Evolutionary conservation across 92 coral and sea anemone genomes (phyloP), one percentile per base, ranked within the genome.

Genomic region (Pocillopora grandis): DNA sequence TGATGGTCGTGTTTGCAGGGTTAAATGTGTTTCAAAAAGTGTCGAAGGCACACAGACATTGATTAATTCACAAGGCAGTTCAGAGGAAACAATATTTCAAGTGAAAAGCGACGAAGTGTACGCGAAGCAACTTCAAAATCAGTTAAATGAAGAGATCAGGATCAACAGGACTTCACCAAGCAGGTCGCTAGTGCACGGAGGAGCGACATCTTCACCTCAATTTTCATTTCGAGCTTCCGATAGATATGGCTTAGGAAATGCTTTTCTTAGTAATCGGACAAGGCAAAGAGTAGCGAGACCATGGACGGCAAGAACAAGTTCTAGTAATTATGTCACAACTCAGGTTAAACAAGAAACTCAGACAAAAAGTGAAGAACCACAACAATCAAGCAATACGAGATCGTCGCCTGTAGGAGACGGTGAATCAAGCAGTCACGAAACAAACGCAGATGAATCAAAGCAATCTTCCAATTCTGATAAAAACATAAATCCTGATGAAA

Each of bases 1-100:
- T 56, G 85, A 90, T 84, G 98, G 98, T 73, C 96, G 92, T 63
- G 98, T 95, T 68, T 91, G 93, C 87, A 92, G 98, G 75, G 73
- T 90, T 81, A 92, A 87, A 84, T 95, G 98, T 79, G 81, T 87
- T 17, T 90, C 97, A 61, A 93, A 85, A 80, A 88, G 77, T 61
- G 60, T 90, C 15, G 92, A 86, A 76, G 80, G 88, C 71, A 81
- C 94, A 18, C 78, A 84, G 85, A 95, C 89, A 66, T 82, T 83
- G 61, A 56, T 56, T 73, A 87, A 76, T 70, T 60, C 84, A 35
- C 77, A 77, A 42, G 55, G 87, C 33, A 84, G 18, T 65, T 74
- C 87, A 35, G 93, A 82, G 17, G 93, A 89, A 75, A 92, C 88
- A 27, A 81, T 75, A 27, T 92, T 94, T 88, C 95, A 90, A 82